phyloP scores from a whole-genome alignment of 2,797 vertebrate genomes.

The Lemur catta region DNA sequence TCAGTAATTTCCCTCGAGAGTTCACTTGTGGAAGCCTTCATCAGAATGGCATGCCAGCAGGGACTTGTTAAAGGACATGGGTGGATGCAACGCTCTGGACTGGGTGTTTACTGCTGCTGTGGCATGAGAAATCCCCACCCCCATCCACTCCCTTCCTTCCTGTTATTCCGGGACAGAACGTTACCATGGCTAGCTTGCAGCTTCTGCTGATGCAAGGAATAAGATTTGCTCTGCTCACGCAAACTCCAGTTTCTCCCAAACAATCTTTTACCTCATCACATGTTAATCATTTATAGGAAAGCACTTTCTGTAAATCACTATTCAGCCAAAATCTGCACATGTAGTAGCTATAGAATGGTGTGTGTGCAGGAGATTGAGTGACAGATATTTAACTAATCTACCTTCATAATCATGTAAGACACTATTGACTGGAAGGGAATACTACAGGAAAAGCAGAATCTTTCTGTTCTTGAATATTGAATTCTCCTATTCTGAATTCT shows the following conservation, averaged over 20 bases:
- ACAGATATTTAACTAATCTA: not conserved
- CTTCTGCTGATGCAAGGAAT: not conserved
- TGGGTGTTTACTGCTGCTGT: not conserved
- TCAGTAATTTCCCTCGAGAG: not conserved
- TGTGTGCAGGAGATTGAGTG: not conserved
- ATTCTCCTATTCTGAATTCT: not conserved
- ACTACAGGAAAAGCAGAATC: not conserved
- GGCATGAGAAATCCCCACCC: rapidly evolving
- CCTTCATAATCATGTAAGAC: not conserved
- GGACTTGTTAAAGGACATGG: not conserved
- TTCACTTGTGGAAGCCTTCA: not conserved
- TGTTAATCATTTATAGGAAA: not conserved
- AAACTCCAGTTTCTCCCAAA: not conserved
- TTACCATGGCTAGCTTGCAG: not conserved
- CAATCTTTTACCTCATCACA: not conserved
- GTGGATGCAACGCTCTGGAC: too few relatives aligned
- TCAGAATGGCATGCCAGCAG: not conserved
- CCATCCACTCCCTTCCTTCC: not conserved
- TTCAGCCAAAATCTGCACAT: not conserved
- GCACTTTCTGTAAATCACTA: not conserved
- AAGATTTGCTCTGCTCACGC: not conserved
- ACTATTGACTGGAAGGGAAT: not conserved
- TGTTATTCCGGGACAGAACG: not conserved
- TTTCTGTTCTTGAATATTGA: not conserved
- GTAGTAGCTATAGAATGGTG: not conserved